phyloP scores from a whole-genome alignment of 2,888 invertebrate genomes.

The Scaptomyza reducta region DNA sequence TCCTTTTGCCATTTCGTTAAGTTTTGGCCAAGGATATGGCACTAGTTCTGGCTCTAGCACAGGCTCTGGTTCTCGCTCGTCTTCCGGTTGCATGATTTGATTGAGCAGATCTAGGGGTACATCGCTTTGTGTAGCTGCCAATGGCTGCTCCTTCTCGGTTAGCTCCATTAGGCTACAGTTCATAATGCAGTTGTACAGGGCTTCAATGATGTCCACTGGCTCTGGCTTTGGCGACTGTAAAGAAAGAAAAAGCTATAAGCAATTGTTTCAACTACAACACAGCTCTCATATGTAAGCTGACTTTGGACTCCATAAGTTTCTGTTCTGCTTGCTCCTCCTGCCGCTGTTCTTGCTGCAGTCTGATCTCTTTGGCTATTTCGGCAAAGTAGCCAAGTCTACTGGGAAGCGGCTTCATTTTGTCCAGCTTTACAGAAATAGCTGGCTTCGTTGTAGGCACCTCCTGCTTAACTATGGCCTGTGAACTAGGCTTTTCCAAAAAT shows the following conservation, averaged over 20 bases:
- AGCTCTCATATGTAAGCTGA: conserved; percentile 1
- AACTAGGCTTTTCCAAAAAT: conserved; percentile 27
- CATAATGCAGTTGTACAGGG: conserved; percentile 32
- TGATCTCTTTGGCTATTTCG: conserved; percentile 37
- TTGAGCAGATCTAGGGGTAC: background rate
- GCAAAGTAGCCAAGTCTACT: conserved; percentile 16
- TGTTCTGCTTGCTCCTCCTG: background rate
- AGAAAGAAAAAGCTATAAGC: background rate
- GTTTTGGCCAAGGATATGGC: background rate
- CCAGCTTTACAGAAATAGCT: background rate
- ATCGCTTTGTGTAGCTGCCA: background rate
- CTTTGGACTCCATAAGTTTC: background rate
- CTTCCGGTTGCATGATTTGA: background rate
- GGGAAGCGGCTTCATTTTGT: background rate
- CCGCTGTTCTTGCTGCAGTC: background rate
- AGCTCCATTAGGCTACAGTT: conserved; percentile 31
- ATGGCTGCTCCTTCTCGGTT: background rate
- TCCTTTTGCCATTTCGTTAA: background rate
- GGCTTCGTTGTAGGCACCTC: background rate
- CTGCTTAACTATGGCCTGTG: background rate
- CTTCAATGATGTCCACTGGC: conserved; percentile 15
- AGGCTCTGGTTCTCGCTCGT: background rate
- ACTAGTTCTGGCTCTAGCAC: background rate
- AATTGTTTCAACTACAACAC: background rate
- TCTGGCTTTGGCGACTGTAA: background rate